These are phyloP conservation scores for Andrena hattorfiana DNA, from an alignment of 2,888 invertebrate species.

Conservation along the genomic window DNA sequence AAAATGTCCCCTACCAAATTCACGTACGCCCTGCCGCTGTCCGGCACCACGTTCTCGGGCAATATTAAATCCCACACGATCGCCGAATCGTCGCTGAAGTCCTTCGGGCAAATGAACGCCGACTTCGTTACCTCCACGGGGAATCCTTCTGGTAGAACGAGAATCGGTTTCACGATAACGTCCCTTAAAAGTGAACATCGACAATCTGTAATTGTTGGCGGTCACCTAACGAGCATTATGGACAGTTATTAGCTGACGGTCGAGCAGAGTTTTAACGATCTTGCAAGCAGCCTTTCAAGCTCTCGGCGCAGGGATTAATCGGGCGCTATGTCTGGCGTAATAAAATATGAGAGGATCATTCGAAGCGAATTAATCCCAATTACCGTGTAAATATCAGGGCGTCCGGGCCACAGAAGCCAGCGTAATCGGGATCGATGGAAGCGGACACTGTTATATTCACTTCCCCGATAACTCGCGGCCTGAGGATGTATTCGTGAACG, in stretches of 20 bases:
- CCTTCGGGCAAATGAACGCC: slow-evolving; percentile 89
- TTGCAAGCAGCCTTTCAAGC: too few species aligned
- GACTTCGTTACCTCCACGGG: slow-evolving; percentile 89
- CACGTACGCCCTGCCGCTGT: slow-evolving; percentile 88
- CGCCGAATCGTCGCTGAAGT: slow-evolving; percentile 82
- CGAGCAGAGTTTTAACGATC: too few species aligned
- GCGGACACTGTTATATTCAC: slow-evolving; percentile 86
- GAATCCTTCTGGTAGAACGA: slow-evolving; percentile 91
- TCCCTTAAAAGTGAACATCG: slow-evolving; percentile 84
- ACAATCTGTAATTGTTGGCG: background rate
- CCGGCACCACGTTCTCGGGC: slow-evolving; percentile 87
- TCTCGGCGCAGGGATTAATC: too few species aligned
- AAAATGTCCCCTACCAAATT: slow-evolving; percentile 88
- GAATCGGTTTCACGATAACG: slow-evolving; percentile 88
- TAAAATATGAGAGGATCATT: too few species aligned
- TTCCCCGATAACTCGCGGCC: slow-evolving; percentile 83
- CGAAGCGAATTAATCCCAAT: slow-evolving; percentile 27
- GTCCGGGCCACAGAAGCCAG: slow-evolving; percentile 85
- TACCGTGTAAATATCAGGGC: slow-evolving; percentile 85
- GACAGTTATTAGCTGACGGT: background rate
- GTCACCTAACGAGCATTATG: background rate
- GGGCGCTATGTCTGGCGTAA: too few species aligned
- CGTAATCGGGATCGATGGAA: slow-evolving; percentile 84
- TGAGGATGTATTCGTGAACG: slow-evolving; percentile 79
- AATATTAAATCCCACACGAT: slow-evolving; percentile 85